Conservation (phyloP, 2,113 vertebrate species). For the Ranitomeya imitator region DNA sequence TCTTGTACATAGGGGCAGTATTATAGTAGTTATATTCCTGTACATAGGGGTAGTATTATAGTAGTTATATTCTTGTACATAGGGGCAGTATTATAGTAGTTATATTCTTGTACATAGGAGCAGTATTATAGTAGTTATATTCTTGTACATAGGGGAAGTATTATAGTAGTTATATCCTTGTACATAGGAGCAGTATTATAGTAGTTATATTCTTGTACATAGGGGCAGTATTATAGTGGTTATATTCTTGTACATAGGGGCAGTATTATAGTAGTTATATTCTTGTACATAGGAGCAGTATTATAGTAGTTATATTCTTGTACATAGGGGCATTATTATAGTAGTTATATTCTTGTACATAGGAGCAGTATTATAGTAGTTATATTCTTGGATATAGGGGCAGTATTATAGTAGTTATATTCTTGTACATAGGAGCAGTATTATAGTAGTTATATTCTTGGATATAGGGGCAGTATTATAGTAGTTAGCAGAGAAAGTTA, state of each 20-base stretch:
- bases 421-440: neutral
- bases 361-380: neutral
- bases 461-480: neutral
- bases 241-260: neutral
- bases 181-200: neutral
- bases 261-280: constrained; percentile 5
- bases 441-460: constrained; percentile 1
- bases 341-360: constrained; percentile 1
- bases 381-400: neutral
- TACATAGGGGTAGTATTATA: neutral
- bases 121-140: neutral
- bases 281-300: neutral
- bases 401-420: constrained; percentile 8
- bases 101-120: neutral
- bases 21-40: neutral
- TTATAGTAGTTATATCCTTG: constrained; percentile 4
- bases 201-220: constrained; percentile 5
- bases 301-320: constrained; percentile 10
- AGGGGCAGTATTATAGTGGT: neutral
- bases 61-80: neutral
- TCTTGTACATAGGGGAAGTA: neutral
- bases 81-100: constrained; percentile 4
- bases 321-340: neutral
- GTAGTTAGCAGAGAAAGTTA: neutral
- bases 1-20: neutral